Evolutionary conservation across 2,797 vertebrate species (phyloP).

Genomic region (Lagorchestes hirsutus): DNA sequence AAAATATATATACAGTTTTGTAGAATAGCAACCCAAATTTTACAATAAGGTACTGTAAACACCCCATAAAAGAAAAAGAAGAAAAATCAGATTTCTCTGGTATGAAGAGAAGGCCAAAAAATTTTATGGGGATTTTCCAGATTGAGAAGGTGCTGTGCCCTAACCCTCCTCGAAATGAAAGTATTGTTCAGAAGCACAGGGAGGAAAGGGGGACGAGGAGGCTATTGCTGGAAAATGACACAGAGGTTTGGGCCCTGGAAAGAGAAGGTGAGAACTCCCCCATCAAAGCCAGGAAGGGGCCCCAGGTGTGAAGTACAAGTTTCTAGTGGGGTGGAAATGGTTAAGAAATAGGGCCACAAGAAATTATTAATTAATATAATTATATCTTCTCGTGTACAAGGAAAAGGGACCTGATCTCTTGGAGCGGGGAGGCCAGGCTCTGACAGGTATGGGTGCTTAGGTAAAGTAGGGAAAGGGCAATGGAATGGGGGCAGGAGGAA

Average conservation of each 20-base stretch:
- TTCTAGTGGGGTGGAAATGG: background rate
- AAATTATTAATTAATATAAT: too few species aligned
- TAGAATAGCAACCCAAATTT: background rate
- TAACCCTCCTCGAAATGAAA: background rate
- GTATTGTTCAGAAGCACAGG: background rate
- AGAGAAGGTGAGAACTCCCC: background rate
- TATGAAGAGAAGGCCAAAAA: background rate
- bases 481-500: background rate
- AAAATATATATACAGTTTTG: background rate
- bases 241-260: background rate
- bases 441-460: background rate
- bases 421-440: background rate
- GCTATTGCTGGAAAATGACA: too few species aligned
- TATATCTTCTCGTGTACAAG: too few species aligned
- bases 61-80: too few species aligned
- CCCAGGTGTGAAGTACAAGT: background rate
- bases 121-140: too few species aligned
- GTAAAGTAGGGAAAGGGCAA: background rate
- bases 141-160: too few species aligned
- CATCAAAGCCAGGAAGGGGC: background rate
- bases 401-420: background rate
- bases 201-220: background rate
- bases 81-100: background rate
- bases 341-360: background rate
- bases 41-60: too few species aligned